Evolutionary conservation across 2,888 invertebrate species (phyloP).

Genomic region (Tipula vernalis): DNA sequence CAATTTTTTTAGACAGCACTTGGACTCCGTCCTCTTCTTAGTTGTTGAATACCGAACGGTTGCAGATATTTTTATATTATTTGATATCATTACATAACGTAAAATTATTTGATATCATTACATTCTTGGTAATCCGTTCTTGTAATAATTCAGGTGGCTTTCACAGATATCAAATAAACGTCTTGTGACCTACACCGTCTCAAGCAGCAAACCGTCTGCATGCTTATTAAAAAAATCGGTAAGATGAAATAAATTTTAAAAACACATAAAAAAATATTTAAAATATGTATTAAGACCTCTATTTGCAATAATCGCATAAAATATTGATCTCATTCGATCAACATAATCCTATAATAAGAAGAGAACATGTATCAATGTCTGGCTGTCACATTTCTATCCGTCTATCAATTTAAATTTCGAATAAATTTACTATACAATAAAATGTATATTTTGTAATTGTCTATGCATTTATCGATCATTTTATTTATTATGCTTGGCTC

Average conservation of each 20-base stretch:
- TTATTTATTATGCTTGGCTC: background rate
- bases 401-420: background rate
- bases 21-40: no score
- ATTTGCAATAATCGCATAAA: background rate
- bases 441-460: background rate
- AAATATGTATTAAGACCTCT: background rate
- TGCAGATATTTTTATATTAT: no score
- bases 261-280: background rate
- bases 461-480: background rate
- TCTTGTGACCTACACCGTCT: no score
- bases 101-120: no score
- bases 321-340: background rate
- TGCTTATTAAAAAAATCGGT: background rate
- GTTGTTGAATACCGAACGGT: no score
- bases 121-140: no score
- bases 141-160: no score
- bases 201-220: no score
- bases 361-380: background rate
- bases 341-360: background rate
- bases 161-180: no score
- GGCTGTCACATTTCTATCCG: background rate
- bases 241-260: background rate
- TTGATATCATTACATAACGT: no score
- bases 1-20: no score
- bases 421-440: background rate